Percentiles rank a stretch among this genome's conserved stretches.
phyloP scores from a whole-genome alignment of 1,140 invertebrate species.

The Lepidurus apus region DNA sequence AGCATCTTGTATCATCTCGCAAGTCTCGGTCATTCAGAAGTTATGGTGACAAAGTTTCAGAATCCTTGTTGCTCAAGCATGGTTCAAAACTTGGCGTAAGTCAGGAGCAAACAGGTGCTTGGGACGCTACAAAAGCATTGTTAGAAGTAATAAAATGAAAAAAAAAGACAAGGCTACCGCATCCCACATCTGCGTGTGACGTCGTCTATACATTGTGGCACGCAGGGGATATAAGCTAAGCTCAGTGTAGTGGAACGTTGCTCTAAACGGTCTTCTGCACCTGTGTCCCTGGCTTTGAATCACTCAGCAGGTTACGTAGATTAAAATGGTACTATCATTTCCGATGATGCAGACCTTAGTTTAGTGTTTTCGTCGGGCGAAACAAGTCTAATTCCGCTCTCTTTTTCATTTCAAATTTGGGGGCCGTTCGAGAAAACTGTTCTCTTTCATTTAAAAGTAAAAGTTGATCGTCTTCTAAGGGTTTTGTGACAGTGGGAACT shows the following conservation, averaged over 20 bases:
- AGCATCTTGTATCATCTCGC: neutral
- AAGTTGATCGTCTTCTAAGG: neutral
- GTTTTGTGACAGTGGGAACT: neutral
- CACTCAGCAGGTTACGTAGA: conserved; percentile 12
- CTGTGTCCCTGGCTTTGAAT: conserved; percentile 17
- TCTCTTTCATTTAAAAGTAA: neutral
- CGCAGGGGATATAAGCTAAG: neutral
- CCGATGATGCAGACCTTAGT: neutral
- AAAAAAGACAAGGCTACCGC: neutral
- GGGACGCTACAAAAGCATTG: neutral
- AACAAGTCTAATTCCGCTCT: no score
- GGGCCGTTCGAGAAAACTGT: neutral
- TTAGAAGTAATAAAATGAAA: neutral
- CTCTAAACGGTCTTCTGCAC: neutral
- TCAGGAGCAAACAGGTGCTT: conserved; percentile 12
- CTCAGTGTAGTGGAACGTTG: neutral
- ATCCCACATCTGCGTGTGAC: conserved; percentile 12
- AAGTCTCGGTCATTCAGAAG: neutral
- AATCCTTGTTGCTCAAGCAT: neutral
- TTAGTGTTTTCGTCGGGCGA: neutral
- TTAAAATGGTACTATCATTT: neutral
- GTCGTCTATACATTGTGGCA: neutral
- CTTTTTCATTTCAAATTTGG: no score
- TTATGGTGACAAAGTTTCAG: neutral
- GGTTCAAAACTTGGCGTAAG: neutral